Conservation (phyloP, 2,797 vertebrate genomes). For the Clamator glandarius region DNA sequence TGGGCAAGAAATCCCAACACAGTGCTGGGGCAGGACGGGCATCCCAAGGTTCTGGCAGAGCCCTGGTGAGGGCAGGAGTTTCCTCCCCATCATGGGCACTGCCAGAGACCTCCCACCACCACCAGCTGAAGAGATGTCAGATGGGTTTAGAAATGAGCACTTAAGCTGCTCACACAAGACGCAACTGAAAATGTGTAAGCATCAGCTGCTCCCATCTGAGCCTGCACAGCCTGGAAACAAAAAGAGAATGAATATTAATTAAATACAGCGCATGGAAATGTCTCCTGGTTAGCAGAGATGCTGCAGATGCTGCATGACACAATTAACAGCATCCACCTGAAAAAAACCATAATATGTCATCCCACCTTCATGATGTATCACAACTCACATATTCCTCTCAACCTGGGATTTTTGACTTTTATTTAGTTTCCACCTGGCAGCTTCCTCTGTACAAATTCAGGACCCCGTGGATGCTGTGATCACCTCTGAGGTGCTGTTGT, state of each 20-base stretch:
- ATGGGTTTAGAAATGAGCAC: not conserved
- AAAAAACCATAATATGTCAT: not conserved
- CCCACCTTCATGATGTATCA: not conserved
- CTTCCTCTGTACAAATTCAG: not conserved
- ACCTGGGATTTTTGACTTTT: not conserved
- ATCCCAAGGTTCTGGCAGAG: fast-evolving
- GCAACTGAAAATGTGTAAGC: fast-evolving
- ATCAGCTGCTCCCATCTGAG: not conserved
- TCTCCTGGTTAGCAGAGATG: not conserved
- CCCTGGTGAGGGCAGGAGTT: not conserved
- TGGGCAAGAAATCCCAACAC: fast-evolving
- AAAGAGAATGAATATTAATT: not conserved
- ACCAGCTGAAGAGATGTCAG: not conserved
- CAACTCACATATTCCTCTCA: not conserved
- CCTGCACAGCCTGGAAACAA: not conserved
- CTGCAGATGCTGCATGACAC: not conserved
- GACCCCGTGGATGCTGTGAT: not conserved
- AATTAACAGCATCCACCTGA: not conserved
- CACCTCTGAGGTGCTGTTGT: not conserved
- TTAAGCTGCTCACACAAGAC: not conserved
- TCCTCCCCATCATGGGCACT: not conserved
- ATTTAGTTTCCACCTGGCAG: not conserved
- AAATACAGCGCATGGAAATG: not conserved
- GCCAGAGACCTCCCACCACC: fast-evolving
- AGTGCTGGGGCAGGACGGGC: not conserved